Conservation (phyloP, 2,113 vertebrate species). For the Hippopotamus amphibius region DNA sequence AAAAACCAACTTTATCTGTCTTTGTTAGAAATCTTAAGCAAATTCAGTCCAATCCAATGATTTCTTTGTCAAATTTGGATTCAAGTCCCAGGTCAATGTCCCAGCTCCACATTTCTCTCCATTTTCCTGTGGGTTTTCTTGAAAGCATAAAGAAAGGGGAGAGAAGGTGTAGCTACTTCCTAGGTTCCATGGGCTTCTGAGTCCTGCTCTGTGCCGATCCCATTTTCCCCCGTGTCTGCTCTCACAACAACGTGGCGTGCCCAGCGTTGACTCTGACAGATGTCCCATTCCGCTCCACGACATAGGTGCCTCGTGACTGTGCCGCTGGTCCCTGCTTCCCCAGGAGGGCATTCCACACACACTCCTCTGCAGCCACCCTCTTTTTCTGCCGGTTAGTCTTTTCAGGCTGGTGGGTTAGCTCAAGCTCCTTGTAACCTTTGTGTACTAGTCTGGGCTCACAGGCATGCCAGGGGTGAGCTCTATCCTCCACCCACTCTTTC, state of each 20-base stretch:
- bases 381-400: neutral
- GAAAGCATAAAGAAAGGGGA: neutral
- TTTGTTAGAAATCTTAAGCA: conserved; percentile 2
- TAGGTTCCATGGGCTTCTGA: neutral
- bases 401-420: neutral
- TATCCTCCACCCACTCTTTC: neutral
- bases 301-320: neutral
- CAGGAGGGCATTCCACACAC: neutral
- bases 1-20: neutral
- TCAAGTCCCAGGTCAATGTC: neutral
- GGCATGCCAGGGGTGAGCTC: neutral
- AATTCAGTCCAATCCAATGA: neutral
- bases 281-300: neutral
- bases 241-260: neutral
- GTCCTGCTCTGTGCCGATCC: neutral
- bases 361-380: neutral
- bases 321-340: neutral
- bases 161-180: neutral
- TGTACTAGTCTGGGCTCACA: neutral
- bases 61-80: neutral
- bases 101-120: neutral
- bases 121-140: neutral
- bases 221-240: neutral
- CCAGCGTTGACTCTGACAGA: neutral
- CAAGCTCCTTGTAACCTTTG: neutral